phyloP scores from a whole-genome alignment of 2,113 vertebrate genomes.

The Equus quagga region DNA sequence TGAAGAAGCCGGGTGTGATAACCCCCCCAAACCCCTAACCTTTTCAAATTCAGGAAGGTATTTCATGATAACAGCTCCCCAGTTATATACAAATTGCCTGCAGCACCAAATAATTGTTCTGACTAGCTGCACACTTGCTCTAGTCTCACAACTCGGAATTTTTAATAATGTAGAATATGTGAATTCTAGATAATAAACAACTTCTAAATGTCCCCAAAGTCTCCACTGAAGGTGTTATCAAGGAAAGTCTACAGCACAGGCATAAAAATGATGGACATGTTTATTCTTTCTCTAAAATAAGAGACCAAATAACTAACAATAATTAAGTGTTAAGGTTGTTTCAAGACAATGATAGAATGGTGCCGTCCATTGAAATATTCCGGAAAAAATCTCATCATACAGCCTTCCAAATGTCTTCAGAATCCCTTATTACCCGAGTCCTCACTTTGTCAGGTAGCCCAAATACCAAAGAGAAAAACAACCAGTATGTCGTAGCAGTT shows the following conservation, averaged over 20 bases:
- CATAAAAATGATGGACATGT: not conserved
- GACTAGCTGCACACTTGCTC: conserved; percentile 58
- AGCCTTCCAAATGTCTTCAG: not conserved
- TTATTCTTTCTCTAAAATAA: conserved; percentile 24
- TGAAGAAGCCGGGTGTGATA: conserved; percentile 78
- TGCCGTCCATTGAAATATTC: not conserved
- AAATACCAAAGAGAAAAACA: not conserved
- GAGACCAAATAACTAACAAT: not conserved
- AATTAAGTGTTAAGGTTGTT: not conserved
- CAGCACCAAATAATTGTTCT: conserved; percentile 72
- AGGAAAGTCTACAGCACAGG: not conserved
- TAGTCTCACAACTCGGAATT: conserved; percentile 67
- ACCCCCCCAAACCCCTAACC: conserved; percentile 73
- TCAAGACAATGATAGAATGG: not conserved
- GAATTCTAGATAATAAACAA: conserved; percentile 66
- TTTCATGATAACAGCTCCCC: conserved; percentile 76
- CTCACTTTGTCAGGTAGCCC: not conserved
- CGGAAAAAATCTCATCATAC: not conserved
- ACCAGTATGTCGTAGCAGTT: not conserved
- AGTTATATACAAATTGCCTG: conserved; percentile 78
- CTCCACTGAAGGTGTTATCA: conserved; percentile 64
- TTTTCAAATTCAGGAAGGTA: conserved; percentile 77
- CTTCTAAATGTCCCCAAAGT: conserved; percentile 44
- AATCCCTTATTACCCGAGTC: not conserved
- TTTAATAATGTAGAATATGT: conserved; percentile 25